phyloP scores from a whole-genome alignment of 2,888 invertebrate species.

The Brachycybe producta region DNA sequence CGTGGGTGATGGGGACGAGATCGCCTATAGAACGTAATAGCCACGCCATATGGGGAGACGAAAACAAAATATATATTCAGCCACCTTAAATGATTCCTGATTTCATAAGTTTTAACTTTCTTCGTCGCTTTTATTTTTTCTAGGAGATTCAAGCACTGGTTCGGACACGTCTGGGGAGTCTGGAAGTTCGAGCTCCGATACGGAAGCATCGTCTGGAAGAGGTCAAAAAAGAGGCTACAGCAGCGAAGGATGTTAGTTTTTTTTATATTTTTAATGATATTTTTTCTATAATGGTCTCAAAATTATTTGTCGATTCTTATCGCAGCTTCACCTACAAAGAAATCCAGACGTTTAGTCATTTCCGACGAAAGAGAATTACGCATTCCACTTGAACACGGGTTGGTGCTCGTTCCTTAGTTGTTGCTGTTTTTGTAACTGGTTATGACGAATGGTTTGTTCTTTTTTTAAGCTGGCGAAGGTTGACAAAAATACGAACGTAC shows the following conservation, averaged over 20 bases:
- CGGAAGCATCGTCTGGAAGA: conserved; percentile 7
- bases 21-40: no score
- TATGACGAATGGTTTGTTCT: no score
- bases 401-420: no score
- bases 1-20: no score
- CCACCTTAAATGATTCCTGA: no score
- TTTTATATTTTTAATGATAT: background rate
- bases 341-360: conserved; percentile 38
- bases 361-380: conserved; percentile 46
- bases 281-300: background rate
- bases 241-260: conserved; percentile 10
- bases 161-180: conserved; percentile 3
- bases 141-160: conserved; percentile 3
- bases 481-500: conserved; percentile 74
- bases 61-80: no score
- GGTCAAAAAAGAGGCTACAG: conserved; percentile 8
- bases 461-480: conserved; percentile 59
- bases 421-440: conserved; percentile 6
- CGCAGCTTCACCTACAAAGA: conserved; percentile 23
- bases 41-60: no score
- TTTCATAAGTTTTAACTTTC: no score
- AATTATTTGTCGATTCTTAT: background rate
- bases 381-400: conserved; percentile 54
- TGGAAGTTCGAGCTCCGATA: conserved; percentile 8
- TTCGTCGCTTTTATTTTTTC: background rate